Conservation (phyloP, 2,797 vertebrate species). For the Oophaga sylvatica region DNA sequence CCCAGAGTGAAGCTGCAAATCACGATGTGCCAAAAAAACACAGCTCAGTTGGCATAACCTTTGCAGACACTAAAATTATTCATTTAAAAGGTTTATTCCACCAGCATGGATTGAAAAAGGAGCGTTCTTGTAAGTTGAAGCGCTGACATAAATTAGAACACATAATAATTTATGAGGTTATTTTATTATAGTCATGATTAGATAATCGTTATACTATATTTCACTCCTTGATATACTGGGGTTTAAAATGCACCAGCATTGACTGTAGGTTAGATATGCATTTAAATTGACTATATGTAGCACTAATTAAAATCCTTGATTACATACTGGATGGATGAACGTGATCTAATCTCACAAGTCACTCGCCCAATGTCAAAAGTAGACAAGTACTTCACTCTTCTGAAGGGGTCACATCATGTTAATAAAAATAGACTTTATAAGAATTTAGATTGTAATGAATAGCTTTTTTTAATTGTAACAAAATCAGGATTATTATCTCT, state of each 20-base stretch:
- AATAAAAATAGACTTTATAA: neutral
- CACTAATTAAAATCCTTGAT: constrained; percentile 59
- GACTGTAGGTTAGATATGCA: constrained; percentile 60
- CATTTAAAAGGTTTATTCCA: constrained; percentile 60
- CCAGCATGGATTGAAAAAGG: constrained; percentile 62
- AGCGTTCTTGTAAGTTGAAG: constrained; percentile 63
- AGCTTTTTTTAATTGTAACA: neutral
- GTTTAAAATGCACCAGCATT: constrained; percentile 60
- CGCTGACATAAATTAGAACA: constrained; percentile 64
- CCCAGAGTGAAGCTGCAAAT: constrained; percentile 65
- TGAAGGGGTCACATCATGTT: neutral
- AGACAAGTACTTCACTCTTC: neutral
- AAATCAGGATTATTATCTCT: neutral
- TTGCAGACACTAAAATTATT: constrained; percentile 65
- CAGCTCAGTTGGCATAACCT: constrained; percentile 59
- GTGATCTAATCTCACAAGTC: constrained; percentile 52
- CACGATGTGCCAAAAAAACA: constrained; percentile 62
- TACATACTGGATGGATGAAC: constrained; percentile 48
- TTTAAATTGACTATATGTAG: constrained; percentile 61
- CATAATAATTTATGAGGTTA: constrained; percentile 61
- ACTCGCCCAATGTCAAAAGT: constrained; percentile 53
- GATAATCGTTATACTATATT: constrained; percentile 63
- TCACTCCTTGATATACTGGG: constrained; percentile 64
- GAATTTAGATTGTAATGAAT: neutral
- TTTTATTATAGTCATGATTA: constrained; percentile 63